These are phyloP conservation scores for Oplegnathus fasciatus DNA, from an alignment of 2,113 vertebrate species.

Conservation along the genomic window DNA sequence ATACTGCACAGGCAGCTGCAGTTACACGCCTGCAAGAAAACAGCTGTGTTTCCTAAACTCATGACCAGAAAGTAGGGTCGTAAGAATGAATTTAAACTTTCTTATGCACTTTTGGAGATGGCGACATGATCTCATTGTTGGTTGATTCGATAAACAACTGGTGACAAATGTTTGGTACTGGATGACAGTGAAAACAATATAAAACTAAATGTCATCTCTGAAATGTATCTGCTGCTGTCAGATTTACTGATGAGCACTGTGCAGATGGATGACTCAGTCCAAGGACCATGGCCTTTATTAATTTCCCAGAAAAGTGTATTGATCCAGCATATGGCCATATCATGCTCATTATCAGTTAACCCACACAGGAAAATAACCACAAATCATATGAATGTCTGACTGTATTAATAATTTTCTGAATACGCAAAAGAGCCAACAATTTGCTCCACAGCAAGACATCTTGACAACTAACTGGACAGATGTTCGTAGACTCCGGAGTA, in stretches of 20 bases:
- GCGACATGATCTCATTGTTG: background rate
- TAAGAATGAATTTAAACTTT: background rate
- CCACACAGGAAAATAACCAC: background rate
- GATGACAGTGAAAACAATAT: background rate
- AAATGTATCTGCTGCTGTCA: background rate
- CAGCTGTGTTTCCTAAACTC: conserved; percentile 10
- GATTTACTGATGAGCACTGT: background rate
- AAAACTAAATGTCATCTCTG: background rate
- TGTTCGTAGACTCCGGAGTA: background rate
- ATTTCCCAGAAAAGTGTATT: background rate
- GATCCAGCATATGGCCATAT: background rate
- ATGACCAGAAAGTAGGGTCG: background rate
- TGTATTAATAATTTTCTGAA: no score
- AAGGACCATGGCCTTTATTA: background rate
- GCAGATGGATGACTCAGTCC: background rate
- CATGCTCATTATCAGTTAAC: background rate
- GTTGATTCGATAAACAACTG: conserved; percentile 5
- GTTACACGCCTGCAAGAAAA: background rate
- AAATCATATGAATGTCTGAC: background rate
- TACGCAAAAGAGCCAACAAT: background rate
- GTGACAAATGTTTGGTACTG: conserved; percentile 3
- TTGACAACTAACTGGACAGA: background rate
- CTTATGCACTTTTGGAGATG: background rate
- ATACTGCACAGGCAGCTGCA: background rate
- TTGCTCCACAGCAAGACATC: background rate